phyloP scores from a whole-genome alignment of 2,113 vertebrate species.

The cat (Felis catus) region DNA sequence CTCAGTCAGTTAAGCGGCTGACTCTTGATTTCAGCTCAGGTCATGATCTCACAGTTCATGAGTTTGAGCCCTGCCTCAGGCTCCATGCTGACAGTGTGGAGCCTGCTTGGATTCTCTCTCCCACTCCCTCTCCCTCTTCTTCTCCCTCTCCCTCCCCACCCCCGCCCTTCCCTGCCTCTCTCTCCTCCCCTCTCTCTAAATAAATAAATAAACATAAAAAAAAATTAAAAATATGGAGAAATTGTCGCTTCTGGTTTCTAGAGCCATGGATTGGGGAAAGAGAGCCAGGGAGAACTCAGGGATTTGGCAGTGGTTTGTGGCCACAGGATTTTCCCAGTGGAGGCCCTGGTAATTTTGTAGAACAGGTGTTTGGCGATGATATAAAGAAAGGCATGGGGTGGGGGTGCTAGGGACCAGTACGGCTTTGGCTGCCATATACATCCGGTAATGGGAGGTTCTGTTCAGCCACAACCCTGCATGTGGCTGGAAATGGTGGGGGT shows the following conservation, averaged over 20 bases:
- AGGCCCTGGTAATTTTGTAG: not conserved
- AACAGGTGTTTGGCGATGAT: not conserved
- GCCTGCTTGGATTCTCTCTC: too few species aligned
- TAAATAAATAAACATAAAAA: too few species aligned
- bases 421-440: not conserved
- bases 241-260: conserved; percentile 17
- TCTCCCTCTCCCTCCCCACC: too few species aligned
- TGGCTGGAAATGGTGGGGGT: not conserved
- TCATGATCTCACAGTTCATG: too few species aligned
- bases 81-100: too few species aligned
- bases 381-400: not conserved
- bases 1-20: too few species aligned
- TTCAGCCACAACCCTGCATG: not conserved
- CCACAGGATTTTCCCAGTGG: not conserved
- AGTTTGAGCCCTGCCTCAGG: too few species aligned
- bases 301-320: not conserved
- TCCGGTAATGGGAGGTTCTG: not conserved
- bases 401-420: not conserved
- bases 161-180: too few species aligned
- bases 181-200: too few species aligned
- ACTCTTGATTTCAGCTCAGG: too few species aligned
- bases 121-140: too few species aligned
- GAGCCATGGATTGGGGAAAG: not conserved
- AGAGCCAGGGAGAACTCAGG: not conserved
- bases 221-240: not conserved